These are phyloP conservation scores for Prinia subflava DNA, from an alignment of 2,113 vertebrate species.

Conservation along the genomic window DNA sequence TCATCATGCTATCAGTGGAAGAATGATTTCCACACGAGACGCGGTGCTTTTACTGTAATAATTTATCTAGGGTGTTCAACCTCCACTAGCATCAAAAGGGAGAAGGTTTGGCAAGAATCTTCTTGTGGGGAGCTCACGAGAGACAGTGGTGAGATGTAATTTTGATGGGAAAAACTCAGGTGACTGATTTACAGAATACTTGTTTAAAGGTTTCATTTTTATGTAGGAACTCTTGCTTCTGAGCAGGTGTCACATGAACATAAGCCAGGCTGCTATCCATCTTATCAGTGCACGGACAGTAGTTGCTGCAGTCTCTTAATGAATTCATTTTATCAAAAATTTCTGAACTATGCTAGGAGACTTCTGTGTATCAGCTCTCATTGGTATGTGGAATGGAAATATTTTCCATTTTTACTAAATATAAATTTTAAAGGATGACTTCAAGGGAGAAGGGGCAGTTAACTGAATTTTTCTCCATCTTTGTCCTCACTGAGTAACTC, in stretches of 20 bases:
- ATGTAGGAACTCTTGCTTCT: not conserved
- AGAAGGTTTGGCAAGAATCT: not conserved
- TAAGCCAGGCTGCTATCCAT: not conserved
- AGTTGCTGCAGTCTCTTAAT: not conserved
- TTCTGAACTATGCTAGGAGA: not conserved
- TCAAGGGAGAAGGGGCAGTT: not conserved
- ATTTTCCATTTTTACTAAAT: not conserved
- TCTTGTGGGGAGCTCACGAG: not conserved
- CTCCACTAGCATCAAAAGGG: not conserved
- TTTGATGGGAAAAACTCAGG: not conserved
- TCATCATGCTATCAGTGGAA: not conserved
- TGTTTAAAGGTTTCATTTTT: not conserved
- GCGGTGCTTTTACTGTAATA: not conserved
- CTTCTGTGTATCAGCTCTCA: not conserved
- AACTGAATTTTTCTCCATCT: not conserved
- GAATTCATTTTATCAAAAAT: not conserved
- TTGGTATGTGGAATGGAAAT: not conserved
- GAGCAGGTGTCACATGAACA: not conserved
- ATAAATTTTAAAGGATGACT: not conserved
- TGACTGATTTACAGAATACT: not conserved
- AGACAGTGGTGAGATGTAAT: not conserved
- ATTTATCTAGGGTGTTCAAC: not conserved
- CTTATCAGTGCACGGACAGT: not conserved
- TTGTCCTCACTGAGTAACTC: not conserved
- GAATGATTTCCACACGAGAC: slow-evolving; percentile 21